Conservation (phyloP, 2,888 invertebrate genomes). For the Drosophila nr. fundita region DNA sequence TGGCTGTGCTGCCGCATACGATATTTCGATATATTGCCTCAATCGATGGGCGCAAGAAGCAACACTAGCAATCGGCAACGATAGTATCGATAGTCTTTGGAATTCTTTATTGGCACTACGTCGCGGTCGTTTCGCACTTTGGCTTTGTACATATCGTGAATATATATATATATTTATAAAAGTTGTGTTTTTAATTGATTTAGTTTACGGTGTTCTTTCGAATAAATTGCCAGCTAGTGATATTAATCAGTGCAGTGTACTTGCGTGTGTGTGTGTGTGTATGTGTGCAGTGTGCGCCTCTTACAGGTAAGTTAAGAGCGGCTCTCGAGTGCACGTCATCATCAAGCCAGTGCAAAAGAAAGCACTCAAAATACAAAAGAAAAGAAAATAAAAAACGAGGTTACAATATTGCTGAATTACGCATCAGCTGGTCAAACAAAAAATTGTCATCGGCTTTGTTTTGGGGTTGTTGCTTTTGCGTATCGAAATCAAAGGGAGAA, state of each 20-base stretch:
- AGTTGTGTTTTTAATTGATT: slow-evolving; percentile 1
- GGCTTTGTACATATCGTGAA: not conserved
- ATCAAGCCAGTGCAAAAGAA: slow-evolving; percentile 54
- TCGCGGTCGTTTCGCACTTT: slow-evolving; percentile 33
- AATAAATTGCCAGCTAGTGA: slow-evolving; percentile 23
- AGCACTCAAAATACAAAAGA: slow-evolving; percentile 14
- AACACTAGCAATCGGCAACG: slow-evolving; percentile 8
- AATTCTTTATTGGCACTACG: slow-evolving; percentile 21
- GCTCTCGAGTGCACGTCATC: slow-evolving; percentile 58
- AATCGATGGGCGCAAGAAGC: not conserved
- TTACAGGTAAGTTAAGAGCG: slow-evolving; percentile 55
- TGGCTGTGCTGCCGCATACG: not conserved
- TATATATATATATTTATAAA: slow-evolving; percentile 9
- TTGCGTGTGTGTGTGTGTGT: slow-evolving; percentile 11
- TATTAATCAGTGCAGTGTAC: not conserved
- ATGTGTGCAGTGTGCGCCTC: slow-evolving; percentile 10
- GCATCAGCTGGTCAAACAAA: not conserved
- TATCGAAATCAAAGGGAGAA: slow-evolving; percentile 25
- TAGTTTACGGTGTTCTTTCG: not conserved
- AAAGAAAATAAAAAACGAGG: not conserved
- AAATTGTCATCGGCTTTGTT: slow-evolving; percentile 19
- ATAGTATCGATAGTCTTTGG: slow-evolving; percentile 33
- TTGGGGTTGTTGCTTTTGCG: slow-evolving; percentile 1
- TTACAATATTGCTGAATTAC: slow-evolving; percentile 4
- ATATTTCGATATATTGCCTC: not conserved